Conservation (phyloP, 1,140 invertebrate species). For the Yoshiicerus persimilis region DNA sequence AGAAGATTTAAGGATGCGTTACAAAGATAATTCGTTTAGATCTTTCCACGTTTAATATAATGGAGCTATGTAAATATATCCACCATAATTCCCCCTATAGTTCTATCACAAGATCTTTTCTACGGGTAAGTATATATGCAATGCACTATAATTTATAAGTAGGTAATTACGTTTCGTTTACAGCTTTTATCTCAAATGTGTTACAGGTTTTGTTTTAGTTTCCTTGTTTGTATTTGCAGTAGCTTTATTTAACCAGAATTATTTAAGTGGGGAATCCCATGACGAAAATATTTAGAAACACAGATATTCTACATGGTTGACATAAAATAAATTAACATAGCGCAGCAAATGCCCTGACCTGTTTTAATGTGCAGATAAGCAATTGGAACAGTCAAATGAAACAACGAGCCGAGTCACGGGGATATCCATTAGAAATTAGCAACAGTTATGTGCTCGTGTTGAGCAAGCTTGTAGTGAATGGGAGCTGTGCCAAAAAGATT, state of each 20-base stretch:
- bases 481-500: constrained; percentile 18
- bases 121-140: too few relatives aligned
- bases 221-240: too few relatives aligned
- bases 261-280: neutral
- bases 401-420: neutral
- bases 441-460: neutral
- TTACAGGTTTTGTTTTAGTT: neutral
- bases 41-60: neutral
- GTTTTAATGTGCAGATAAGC: neutral
- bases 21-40: neutral
- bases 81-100: too few relatives aligned
- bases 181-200: too few relatives aligned
- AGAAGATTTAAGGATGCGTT: neutral
- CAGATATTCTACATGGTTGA: neutral
- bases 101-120: too few relatives aligned
- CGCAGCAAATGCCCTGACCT: neutral
- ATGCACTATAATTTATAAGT: too few relatives aligned
- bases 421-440: constrained; percentile 21
- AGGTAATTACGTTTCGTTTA: too few relatives aligned
- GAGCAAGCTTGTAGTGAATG: neutral
- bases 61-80: too few relatives aligned
- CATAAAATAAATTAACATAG: neutral
- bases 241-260: too few relatives aligned
- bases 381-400: neutral
- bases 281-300: neutral